Base-by-base conservation (phyloP, 2,888 invertebrate species). In the Carcina quercana region DNA sequence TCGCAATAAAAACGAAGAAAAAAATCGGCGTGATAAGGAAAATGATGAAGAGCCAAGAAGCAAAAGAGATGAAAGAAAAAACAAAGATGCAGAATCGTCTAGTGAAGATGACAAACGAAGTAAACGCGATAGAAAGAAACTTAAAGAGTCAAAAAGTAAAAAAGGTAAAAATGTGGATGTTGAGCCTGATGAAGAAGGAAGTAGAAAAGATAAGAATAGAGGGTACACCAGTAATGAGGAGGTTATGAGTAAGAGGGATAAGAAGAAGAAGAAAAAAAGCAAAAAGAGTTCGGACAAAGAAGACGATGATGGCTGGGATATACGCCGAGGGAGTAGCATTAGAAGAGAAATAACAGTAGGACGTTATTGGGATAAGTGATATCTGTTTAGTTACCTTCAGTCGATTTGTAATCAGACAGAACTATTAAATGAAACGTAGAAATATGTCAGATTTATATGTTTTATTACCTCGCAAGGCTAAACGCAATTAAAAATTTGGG, bases 291-390 rank as follows among this genome's bases (percentile, higher is more conserved):
- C 12, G 8, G 11, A 28, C 32, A 33, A 38, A 13, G 28, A 30
- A 27, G 13, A 15, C 36, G 53, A 47, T 33, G 55, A 61, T 21
- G 56, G 42, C 17, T 63, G 60, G 50, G 59, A 70, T 39, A 55
- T 63, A 33, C 43, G 46, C 40, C 39, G 50, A n/a, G 45, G 28
- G 3, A 50, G 51, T 25, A 43, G 38, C 27, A 22, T 42, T 20
- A 30, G 25, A 24, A 43, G 19, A 36, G 45, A 34, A 38, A 37
- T 12, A 24, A 31, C 24, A 20, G 30, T 21, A 2, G 35, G 32
- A 6, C 15, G 36, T 11, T 32, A 36, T 11, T 32, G 36, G 36
- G 27, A 24, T 2, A 30, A 24, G n/a, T n/a, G n/a, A n/a, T n/a
- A n/a, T n/a, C n/a, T n/a, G n/a, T n/a, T n/a, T n/a, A n/a, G n/a